phyloP scores from a whole-genome alignment of 1,140 invertebrate genomes.

The Platyscapa corneri region DNA sequence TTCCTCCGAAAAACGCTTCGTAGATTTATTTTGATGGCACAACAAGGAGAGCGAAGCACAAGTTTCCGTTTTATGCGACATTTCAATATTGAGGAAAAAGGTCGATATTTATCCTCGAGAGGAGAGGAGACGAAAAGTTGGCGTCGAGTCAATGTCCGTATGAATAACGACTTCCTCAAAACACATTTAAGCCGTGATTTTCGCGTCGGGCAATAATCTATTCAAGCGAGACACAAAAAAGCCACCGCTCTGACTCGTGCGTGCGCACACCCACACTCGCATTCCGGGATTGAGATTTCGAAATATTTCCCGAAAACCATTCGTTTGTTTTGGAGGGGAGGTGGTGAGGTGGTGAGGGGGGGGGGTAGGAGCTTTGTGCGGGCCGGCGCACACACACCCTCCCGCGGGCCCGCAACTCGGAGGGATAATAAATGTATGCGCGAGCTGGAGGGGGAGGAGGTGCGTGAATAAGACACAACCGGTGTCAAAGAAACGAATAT shows the following conservation, averaged over 20 bases:
- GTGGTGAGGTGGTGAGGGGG: not conserved
- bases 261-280: not conserved
- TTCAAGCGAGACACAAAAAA: not conserved
- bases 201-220: not conserved
- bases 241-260: too few species aligned
- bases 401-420: not conserved
- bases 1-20: not conserved
- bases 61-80: not conserved
- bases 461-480: conserved; percentile 56
- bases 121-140: too few species aligned
- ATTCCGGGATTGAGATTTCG: conserved; percentile 43
- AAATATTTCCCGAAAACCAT: conserved; percentile 42
- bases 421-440: conserved; percentile 15
- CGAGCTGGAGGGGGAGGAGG: not conserved
- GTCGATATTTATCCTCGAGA: not conserved
- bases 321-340: not conserved
- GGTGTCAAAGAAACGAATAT: conserved; percentile 50
- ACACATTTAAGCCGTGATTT: conserved; percentile 20
- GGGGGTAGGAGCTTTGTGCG: not conserved
- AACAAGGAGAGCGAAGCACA: not conserved
- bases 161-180: conserved; percentile 35
- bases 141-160: not conserved
- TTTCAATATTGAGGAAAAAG: not conserved
- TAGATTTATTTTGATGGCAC: too few species aligned
- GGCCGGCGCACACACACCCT: not conserved